Base-by-base conservation (phyloP, 2,113 vertebrate genomes). In the Petrocephalus microphthalmus region DNA sequence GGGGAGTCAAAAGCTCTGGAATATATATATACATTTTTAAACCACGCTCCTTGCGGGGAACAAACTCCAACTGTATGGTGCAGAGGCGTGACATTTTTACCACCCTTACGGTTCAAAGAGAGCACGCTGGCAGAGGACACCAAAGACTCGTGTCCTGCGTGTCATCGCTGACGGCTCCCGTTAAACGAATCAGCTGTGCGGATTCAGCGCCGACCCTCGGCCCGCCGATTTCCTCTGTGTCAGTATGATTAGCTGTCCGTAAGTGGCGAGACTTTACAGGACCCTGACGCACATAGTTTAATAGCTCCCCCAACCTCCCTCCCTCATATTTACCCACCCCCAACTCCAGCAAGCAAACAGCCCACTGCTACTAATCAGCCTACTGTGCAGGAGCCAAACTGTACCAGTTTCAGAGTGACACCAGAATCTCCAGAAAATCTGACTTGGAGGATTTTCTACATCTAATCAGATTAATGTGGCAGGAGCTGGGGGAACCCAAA, bases 341-440 rank as follows among this genome's bases (percentile, higher is more conserved):
- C 22, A 17, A 25, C 52, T 33, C 25, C 92, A 92, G 91, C 90
- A 90, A 90, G 87, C 93, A 93, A 91, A 91, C 93, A 92, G 93
- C 92, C 93, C 92, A 89, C 88, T 82, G 89, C 92, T 54, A 91
- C 89, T 94, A 93, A 95, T 95, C 94, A 94, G 93, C 90, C 93
- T 92, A 93, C 93, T 92, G 88, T 91, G 90, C 86, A 49, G 90
- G 90, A 83, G 91, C 93, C 93, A 92, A 94, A 94, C 93, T 90
- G 96, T 95, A 96, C 96, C 96, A 94, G 96, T 95, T 95, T 96
- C 96, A 94, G 95, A 95, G 93, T 95, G 94, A 95, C 95, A 94
- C 94, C 93, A 91, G 93, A 93, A 91, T 93, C 90, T 91, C 94
- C 94, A 94, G 93, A 93, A 94, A 95, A 94, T 95, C 94, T 95